Evolutionary conservation across 2,888 invertebrate genomes (phyloP).

Genomic region (Epinotia ramella): DNA sequence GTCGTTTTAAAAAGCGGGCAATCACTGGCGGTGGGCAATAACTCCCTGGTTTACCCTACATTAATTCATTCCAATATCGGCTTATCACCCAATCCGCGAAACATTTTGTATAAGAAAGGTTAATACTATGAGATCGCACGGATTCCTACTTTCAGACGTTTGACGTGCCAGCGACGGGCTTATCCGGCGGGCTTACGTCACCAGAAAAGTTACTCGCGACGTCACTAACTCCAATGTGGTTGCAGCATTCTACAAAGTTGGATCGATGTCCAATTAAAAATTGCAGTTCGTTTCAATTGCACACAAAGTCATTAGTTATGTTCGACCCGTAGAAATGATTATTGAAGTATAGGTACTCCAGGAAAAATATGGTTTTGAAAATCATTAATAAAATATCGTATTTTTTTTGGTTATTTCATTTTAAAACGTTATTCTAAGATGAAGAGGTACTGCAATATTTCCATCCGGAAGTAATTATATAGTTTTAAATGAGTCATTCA

Average conservation of each 20-base stretch:
- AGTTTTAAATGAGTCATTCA: too few relatives aligned
- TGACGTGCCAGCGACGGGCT: conserved; percentile 40
- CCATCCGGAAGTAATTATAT: too few relatives aligned
- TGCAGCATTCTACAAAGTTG: not conserved
- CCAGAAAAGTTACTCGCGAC: conserved; percentile 25
- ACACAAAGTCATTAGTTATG: not conserved
- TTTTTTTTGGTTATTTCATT: too few relatives aligned
- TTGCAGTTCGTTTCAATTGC: not conserved
- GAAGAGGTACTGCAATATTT: too few relatives aligned
- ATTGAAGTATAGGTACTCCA: not conserved
- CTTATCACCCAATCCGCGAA: conserved; percentile 16
- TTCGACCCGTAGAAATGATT: not conserved
- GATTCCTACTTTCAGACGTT: conserved; percentile 36
- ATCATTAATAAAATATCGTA: too few relatives aligned
- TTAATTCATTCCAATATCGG: conserved; percentile 14
- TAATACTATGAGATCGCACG: conserved; percentile 18
- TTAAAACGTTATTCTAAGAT: too few relatives aligned
- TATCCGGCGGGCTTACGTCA: conserved; percentile 31
- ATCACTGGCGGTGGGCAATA: too few relatives aligned
- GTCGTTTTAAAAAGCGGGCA: too few relatives aligned
- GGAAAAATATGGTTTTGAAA: too few relatives aligned
- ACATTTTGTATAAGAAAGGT: conserved; percentile 2
- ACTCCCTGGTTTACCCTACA: too few relatives aligned
- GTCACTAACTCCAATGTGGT: conserved; percentile 2
- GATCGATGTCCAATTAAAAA: not conserved